Evolutionary conservation across 1,140 invertebrate species (phyloP).

Genomic region (Papilio glaucus): DNA sequence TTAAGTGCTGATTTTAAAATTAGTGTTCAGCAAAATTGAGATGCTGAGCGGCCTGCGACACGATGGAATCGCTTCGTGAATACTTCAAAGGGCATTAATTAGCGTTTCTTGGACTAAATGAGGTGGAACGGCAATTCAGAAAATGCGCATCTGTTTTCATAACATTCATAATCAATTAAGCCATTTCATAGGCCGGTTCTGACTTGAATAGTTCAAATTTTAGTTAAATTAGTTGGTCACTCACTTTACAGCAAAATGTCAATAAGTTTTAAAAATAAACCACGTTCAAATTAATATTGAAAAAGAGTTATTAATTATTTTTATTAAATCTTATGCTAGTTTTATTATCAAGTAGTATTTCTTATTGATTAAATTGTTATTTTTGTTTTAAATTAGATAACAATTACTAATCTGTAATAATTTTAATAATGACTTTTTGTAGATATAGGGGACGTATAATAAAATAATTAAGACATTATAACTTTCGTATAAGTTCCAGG

Average conservation of each 20-base stretch:
- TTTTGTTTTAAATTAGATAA: too few relatives aligned
- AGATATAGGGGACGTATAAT: too few relatives aligned
- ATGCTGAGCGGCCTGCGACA: conserved; percentile 50
- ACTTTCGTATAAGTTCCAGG: too few relatives aligned
- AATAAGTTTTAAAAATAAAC: not conserved
- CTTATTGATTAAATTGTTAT: too few relatives aligned
- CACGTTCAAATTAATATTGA: too few relatives aligned
- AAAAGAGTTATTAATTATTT: too few relatives aligned
- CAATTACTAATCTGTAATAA: too few relatives aligned
- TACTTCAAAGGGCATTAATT: conserved; percentile 72
- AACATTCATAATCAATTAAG: conserved; percentile 33
- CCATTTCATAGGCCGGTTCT: conserved; percentile 22
- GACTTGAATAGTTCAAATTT: conserved; percentile 17
- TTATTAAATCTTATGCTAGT: too few relatives aligned
- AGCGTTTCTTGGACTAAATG: conserved; percentile 71
- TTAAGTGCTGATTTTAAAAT: conserved; percentile 20
- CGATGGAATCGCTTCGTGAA: conserved; percentile 59
- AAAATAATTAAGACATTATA: too few relatives aligned
- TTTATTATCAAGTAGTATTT: too few relatives aligned
- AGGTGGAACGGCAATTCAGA: conserved; percentile 56
- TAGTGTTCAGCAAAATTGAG: conserved; percentile 67
- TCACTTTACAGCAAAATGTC: not conserved
- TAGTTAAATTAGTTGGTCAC: not conserved
- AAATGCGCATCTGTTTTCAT: conserved; percentile 38
- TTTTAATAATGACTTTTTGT: too few relatives aligned